Evolutionary conservation across 2,888 invertebrate species (phyloP).

Genomic region (Phengaris arion): DNA sequence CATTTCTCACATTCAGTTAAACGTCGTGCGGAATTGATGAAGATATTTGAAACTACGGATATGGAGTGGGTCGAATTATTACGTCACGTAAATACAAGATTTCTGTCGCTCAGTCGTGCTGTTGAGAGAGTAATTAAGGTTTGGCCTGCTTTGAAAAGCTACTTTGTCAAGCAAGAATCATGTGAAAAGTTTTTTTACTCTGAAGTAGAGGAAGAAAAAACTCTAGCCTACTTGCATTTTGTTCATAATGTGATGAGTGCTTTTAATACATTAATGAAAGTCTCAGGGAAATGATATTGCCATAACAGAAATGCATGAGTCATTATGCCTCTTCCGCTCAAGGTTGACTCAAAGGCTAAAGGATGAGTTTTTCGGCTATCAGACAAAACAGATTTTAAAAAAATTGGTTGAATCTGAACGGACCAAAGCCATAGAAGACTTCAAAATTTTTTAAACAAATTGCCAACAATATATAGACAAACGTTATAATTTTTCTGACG

Average conservation of each 20-base stretch:
- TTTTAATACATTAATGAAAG: background rate
- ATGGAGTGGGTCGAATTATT: background rate
- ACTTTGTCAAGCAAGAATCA: background rate
- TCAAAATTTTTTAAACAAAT: background rate
- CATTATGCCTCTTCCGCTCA: too few species aligned
- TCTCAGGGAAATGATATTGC: too few species aligned
- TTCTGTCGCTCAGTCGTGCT: background rate
- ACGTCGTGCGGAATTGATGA: background rate
- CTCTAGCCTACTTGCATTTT: background rate
- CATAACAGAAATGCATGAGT: too few species aligned
- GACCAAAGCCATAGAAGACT: too few species aligned
- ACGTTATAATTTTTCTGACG: too few species aligned
- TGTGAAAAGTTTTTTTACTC: background rate
- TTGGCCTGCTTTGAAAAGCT: background rate
- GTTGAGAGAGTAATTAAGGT: background rate
- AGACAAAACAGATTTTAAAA: too few species aligned
- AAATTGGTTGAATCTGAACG: too few species aligned
- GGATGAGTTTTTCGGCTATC: too few species aligned
- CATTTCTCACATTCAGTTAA: background rate
- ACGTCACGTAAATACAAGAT: background rate
- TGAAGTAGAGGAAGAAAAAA: background rate
- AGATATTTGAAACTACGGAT: background rate
- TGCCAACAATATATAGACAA: too few species aligned
- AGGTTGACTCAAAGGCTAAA: too few species aligned
- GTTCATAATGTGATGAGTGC: background rate